These are phyloP conservation scores for Hypsibius dujardini DNA, from an alignment of 1,140 invertebrate species.

Conservation along the genomic window DNA sequence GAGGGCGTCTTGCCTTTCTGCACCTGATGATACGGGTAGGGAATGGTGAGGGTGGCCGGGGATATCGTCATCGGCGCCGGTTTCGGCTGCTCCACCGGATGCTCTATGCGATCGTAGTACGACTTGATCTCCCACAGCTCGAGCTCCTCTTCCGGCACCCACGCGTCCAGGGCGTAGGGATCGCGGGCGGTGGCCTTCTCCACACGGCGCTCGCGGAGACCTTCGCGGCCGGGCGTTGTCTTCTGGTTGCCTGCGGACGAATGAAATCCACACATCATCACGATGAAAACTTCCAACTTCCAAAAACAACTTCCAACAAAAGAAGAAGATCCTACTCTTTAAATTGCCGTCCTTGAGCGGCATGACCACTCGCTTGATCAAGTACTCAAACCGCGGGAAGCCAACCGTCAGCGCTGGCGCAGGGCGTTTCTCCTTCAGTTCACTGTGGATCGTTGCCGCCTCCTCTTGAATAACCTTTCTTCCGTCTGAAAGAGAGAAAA, in stretches of 20 bases:
- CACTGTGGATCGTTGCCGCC: background rate
- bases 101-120: conserved; percentile 10
- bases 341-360: background rate
- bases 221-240: conserved; percentile 45
- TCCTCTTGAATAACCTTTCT: background rate
- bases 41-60: background rate
- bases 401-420: conserved; percentile 80
- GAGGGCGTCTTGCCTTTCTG: background rate
- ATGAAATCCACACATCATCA: background rate
- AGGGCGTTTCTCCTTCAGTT: conserved; percentile 36
- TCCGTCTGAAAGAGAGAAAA: conserved; percentile 5
- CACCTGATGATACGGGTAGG: background rate
- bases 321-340: background rate
- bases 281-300: no score
- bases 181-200: conserved; percentile 31
- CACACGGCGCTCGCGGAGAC: conserved; percentile 17
- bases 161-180: conserved; percentile 52
- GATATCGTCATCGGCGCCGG: no score
- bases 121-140: conserved; percentile 80
- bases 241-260: conserved; percentile 57
- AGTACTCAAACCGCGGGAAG: conserved; percentile 62
- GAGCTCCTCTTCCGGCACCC: conserved; percentile 85
- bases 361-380: conserved; percentile 21
- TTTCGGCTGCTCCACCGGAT: no score
- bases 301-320: no score